Evolutionary conservation across 2,113 vertebrate genomes (phyloP).

Genomic region (Silurus asotus): DNA sequence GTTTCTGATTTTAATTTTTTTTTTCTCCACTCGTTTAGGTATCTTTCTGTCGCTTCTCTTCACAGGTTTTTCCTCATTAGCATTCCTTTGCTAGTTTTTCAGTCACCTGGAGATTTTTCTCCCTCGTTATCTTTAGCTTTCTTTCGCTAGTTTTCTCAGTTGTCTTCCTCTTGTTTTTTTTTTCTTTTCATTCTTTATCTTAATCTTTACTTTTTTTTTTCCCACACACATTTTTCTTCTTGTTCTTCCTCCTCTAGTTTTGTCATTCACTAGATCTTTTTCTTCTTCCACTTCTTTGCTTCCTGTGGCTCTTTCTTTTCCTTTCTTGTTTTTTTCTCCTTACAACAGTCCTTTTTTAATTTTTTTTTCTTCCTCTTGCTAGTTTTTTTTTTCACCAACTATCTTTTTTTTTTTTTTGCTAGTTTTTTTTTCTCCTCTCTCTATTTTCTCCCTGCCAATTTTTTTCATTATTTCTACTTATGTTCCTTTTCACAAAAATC

Average conservation of each 20-base stretch:
- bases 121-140: background rate
- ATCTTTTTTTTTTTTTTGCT: background rate
- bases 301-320: background rate
- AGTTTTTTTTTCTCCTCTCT: background rate
- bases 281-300: background rate
- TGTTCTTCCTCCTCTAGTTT: too few relatives aligned
- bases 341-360: background rate
- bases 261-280: background rate
- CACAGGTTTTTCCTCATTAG: too few relatives aligned
- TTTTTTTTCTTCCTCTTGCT: background rate
- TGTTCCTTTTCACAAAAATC: background rate
- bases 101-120: too few relatives aligned
- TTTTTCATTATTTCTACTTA: background rate
- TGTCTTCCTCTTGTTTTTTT: background rate
- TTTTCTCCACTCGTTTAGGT: too few relatives aligned
- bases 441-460: too few relatives aligned
- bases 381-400: background rate
- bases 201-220: background rate
- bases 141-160: background rate
- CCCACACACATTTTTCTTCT: too few relatives aligned
- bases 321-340: background rate
- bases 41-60: too few relatives aligned
- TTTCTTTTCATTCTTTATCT: too few relatives aligned
- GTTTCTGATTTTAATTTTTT: too few relatives aligned
- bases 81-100: background rate